phyloP scores from a whole-genome alignment of 1,140 invertebrate genomes.

The Lasioglossum albipes region DNA sequence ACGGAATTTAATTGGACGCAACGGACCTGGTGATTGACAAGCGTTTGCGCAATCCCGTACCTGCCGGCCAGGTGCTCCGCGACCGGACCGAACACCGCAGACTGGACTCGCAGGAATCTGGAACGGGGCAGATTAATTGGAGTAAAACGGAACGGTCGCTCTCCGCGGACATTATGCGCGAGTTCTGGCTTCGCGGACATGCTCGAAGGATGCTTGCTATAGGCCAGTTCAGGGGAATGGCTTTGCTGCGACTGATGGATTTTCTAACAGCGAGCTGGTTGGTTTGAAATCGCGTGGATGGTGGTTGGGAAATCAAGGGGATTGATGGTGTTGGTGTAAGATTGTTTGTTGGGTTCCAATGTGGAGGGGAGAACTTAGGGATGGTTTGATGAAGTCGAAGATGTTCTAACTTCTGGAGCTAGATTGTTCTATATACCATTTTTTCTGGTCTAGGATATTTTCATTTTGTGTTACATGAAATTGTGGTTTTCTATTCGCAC shows the following conservation, averaged over 20 bases:
- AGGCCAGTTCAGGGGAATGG: not conserved
- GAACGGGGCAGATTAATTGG: slow-evolving; percentile 27
- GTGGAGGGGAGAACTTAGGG: too few relatives aligned
- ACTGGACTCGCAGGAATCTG: slow-evolving; percentile 19
- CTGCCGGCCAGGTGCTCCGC: slow-evolving; percentile 16
- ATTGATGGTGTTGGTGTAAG: too few relatives aligned
- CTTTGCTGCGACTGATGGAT: not conserved
- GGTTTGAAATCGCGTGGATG: too few relatives aligned
- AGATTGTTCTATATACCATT: too few relatives aligned
- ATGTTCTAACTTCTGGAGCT: too few relatives aligned
- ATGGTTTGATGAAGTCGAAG: too few relatives aligned
- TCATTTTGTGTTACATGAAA: too few relatives aligned
- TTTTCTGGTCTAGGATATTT: too few relatives aligned
- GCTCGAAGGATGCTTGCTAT: not conserved
- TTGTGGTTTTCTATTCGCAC: too few relatives aligned
- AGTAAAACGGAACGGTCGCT: slow-evolving; percentile 12
- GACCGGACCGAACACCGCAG: not conserved
- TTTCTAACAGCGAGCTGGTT: too few relatives aligned
- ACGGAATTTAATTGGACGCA: not conserved
- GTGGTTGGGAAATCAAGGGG: too few relatives aligned
- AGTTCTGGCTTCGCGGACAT: not conserved
- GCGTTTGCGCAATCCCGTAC: slow-evolving; percentile 32
- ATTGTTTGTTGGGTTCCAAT: too few relatives aligned
- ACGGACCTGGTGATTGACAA: slow-evolving; percentile 18
- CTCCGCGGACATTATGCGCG: not conserved